Percentiles rank a stretch among this genome's conserved stretches.
Conservation (phyloP, 2,888 invertebrate species). For the Margaritifera margaritifera region DNA sequence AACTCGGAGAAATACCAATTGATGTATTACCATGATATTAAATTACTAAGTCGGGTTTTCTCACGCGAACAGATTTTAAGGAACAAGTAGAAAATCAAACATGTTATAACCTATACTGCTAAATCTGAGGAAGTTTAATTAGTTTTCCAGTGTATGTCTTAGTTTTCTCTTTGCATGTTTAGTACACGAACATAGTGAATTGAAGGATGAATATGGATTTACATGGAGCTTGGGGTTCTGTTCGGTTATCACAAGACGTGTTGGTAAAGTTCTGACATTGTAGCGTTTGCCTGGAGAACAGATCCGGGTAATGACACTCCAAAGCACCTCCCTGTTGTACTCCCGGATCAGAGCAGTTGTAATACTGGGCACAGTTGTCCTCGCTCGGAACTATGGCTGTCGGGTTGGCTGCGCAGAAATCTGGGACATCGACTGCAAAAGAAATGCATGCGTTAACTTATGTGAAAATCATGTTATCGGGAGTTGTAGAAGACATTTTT, state of each 20-base stretch:
- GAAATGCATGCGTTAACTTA: not conserved
- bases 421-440: constrained; percentile 31
- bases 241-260: constrained; percentile 35
- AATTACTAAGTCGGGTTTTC: too few relatives aligned
- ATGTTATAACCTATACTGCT: too few relatives aligned
- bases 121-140: too few relatives aligned
- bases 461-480: not conserved
- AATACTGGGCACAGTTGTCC: constrained; percentile 46
- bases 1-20: too few relatives aligned
- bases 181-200: too few relatives aligned
- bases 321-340: constrained; percentile 2
- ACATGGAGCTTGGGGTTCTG: constrained; percentile 49
- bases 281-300: constrained; percentile 32
- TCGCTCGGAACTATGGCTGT: constrained; percentile 27
- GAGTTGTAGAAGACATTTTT: not conserved
- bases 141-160: too few relatives aligned
- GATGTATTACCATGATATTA: too few relatives aligned
- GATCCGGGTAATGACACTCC: constrained; percentile 47
- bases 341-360: constrained; percentile 34
- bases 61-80: too few relatives aligned
- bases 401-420: constrained; percentile 38
- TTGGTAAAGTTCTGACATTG: constrained; percentile 35
- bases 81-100: too few relatives aligned
- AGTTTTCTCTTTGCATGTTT: too few relatives aligned
- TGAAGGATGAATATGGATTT: constrained; percentile 10